Conservation (phyloP, 2,888 invertebrate genomes). For the Microctonus aethiopoides region DNA sequence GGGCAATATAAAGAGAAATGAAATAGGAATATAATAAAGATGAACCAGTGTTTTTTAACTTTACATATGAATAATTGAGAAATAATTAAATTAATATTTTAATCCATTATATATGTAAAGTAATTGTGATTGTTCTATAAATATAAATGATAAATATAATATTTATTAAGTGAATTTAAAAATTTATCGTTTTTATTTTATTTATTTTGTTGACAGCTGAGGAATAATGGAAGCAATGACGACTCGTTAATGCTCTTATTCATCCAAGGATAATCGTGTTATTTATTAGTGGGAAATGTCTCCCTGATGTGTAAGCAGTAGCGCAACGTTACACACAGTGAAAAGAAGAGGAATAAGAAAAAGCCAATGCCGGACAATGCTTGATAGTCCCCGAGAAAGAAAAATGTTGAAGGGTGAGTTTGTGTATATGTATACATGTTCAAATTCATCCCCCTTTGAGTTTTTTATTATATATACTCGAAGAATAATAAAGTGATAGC, state of each 20-base stretch:
- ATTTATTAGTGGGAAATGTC: slow-evolving; percentile 21
- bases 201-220: neutral
- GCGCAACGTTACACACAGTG: neutral
- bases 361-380: slow-evolving; percentile 27
- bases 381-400: slow-evolving; percentile 19
- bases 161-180: neutral
- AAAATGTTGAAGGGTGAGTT: slow-evolving; percentile 4
- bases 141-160: neutral
- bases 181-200: neutral
- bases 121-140: neutral
- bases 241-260: slow-evolving; percentile 26
- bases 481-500: neutral
- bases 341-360: too few species aligned
- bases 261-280: slow-evolving; percentile 31
- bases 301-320: neutral
- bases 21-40: too few species aligned
- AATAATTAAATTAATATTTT: too few species aligned
- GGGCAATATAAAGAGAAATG: neutral
- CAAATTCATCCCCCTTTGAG: neutral
- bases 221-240: slow-evolving; percentile 6
- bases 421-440: neutral
- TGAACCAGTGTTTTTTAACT: too few species aligned
- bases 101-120: too few species aligned
- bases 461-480: neutral
- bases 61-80: neutral